Evolutionary conservation across 1,140 invertebrate species (phyloP).

Genomic region (Reticulitermes speratus): DNA sequence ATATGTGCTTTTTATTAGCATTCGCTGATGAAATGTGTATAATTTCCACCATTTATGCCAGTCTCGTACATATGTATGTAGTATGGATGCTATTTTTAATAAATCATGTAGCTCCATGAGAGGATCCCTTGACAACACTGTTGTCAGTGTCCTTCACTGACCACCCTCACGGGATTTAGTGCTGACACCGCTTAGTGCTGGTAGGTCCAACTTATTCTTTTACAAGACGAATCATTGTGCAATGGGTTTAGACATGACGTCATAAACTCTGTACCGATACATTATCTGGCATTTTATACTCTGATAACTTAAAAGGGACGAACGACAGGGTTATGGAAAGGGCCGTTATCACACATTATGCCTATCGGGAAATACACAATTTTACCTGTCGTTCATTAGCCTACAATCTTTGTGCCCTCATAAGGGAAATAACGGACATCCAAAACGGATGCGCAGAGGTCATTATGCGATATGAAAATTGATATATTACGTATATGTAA

Average conservation of each 20-base stretch:
- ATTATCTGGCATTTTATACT: neutral
- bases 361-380: too few species aligned
- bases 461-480: neutral
- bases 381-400: neutral
- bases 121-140: neutral
- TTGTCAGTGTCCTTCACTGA: slow-evolving; percentile 7
- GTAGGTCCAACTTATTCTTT: neutral
- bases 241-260: neutral
- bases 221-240: neutral
- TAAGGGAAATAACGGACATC: neutral
- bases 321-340: neutral
- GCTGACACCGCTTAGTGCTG: slow-evolving; percentile 8
- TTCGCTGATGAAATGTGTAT: too few species aligned
- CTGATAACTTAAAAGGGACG: neutral
- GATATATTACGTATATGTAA: too few species aligned
- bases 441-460: neutral
- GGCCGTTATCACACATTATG: neutral
- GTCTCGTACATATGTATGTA: too few species aligned
- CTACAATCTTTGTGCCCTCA: neutral
- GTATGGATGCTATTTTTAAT: too few species aligned
- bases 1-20: too few species aligned
- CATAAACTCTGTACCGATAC: neutral
- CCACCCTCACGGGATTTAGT: neutral
- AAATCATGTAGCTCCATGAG: too few species aligned
- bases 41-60: too few species aligned